Conservation (phyloP, 2,113 vertebrate genomes). For the Sphyrna mokarran region DNA sequence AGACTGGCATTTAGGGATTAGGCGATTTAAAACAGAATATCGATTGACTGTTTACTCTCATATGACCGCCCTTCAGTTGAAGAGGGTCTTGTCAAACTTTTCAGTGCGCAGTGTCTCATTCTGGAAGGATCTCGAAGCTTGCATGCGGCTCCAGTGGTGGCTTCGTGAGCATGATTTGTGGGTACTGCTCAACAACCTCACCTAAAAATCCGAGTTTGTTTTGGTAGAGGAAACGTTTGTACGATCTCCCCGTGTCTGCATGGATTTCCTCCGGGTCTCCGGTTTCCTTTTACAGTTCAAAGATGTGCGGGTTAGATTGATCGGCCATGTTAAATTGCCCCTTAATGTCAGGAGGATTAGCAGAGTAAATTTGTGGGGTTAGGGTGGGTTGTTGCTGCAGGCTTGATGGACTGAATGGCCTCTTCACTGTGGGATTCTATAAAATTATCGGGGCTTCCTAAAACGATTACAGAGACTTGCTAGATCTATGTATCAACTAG, state of each 20-base stretch:
- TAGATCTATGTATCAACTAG: background rate
- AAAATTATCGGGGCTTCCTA: background rate
- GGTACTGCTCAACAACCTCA: background rate
- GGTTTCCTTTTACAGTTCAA: no score
- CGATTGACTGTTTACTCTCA: background rate
- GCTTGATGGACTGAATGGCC: no score
- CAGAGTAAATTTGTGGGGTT: no score
- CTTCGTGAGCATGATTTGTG: background rate
- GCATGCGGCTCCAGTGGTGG: background rate
- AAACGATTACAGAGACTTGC: background rate
- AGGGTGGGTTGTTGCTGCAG: no score
- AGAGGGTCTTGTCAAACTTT: background rate
- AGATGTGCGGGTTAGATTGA: no score
- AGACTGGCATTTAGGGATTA: background rate
- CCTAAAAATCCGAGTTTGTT: background rate
- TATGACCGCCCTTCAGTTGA: background rate
- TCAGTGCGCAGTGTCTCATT: background rate
- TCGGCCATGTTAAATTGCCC: no score
- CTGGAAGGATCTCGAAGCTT: background rate
- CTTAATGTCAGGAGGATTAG: no score
- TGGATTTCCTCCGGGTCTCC: no score
- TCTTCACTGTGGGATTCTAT: no score
- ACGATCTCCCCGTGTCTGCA: no score
- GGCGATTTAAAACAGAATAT: no score
- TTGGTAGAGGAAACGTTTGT: no score